These are phyloP conservation scores for Oligia fasciuncula DNA, from an alignment of 2,888 invertebrate species.

Conservation along the genomic window DNA sequence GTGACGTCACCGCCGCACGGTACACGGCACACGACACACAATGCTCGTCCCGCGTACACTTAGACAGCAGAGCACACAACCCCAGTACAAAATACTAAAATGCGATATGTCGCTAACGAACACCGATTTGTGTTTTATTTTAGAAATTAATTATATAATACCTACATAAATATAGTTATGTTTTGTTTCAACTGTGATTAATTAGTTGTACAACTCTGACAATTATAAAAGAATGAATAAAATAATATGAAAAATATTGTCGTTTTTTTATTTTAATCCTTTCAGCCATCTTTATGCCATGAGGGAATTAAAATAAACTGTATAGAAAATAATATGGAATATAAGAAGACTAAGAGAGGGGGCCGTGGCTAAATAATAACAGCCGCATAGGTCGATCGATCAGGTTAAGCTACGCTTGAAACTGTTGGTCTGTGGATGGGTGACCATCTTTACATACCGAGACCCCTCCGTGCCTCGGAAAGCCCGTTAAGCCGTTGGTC, in stretches of 20 bases:
- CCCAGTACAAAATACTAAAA: constrained; percentile 83
- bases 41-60: constrained; percentile 48
- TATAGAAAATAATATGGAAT: too few species aligned
- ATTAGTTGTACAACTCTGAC: constrained; percentile 91
- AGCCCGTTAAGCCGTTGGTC: too few species aligned
- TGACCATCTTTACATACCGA: too few species aligned
- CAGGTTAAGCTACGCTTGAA: too few species aligned
- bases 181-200: constrained; percentile 91
- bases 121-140: constrained; percentile 78
- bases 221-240: constrained; percentile 90
- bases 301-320: background rate
- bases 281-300: background rate
- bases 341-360: too few species aligned
- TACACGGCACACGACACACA: constrained; percentile 7
- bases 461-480: too few species aligned
- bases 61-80: constrained; percentile 85
- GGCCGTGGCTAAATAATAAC: too few species aligned
- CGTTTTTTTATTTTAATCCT: constrained; percentile 70
- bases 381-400: too few species aligned
- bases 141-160: constrained; percentile 81
- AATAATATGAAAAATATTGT: constrained; percentile 81
- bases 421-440: too few species aligned
- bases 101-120: constrained; percentile 68
- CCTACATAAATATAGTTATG: constrained; percentile 81
- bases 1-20: constrained; percentile 4